phyloP scores from a whole-genome alignment of 2,888 invertebrate genomes.

The Drosophila austrosaltans region DNA sequence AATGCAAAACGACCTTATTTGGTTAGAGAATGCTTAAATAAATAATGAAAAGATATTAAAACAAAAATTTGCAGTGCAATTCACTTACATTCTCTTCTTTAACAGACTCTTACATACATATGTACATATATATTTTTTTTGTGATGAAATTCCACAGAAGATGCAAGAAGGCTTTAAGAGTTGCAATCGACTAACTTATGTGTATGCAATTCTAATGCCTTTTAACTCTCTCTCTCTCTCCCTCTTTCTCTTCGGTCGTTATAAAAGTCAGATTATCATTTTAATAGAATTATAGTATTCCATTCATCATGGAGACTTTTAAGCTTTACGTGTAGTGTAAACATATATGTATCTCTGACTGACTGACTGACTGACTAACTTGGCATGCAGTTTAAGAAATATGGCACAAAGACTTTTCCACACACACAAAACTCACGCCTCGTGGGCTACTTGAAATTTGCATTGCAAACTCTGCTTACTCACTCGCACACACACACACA shows the following conservation, averaged over 20 bases:
- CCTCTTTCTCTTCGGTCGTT: background rate
- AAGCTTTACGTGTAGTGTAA: conserved; percentile 7
- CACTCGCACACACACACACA: background rate
- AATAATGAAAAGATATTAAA: too few relatives aligned
- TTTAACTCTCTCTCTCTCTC: background rate
- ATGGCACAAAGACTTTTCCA: background rate
- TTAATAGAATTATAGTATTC: conserved; percentile 10
- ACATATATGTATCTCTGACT: conserved; percentile 5
- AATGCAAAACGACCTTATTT: too few relatives aligned
- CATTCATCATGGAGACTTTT: conserved; percentile 8
- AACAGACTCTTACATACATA: too few relatives aligned
- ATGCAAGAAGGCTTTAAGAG: background rate
- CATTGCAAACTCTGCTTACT: conserved; percentile 36
- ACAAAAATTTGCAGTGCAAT: too few relatives aligned
- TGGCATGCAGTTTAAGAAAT: conserved; percentile 21
- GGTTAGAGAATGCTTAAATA: too few relatives aligned
- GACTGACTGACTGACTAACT: conserved; percentile 7
- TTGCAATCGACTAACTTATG: background rate
- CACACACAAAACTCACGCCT: conserved; percentile 16
- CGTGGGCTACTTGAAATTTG: conserved; percentile 40
- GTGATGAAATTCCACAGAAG: too few relatives aligned
- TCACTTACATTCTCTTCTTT: too few relatives aligned
- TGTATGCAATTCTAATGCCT: background rate
- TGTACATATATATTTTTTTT: too few relatives aligned
- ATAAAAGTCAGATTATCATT: conserved; percentile 7